Conservation (phyloP, 2,888 invertebrate species). For the Argyra leucocephala region DNA sequence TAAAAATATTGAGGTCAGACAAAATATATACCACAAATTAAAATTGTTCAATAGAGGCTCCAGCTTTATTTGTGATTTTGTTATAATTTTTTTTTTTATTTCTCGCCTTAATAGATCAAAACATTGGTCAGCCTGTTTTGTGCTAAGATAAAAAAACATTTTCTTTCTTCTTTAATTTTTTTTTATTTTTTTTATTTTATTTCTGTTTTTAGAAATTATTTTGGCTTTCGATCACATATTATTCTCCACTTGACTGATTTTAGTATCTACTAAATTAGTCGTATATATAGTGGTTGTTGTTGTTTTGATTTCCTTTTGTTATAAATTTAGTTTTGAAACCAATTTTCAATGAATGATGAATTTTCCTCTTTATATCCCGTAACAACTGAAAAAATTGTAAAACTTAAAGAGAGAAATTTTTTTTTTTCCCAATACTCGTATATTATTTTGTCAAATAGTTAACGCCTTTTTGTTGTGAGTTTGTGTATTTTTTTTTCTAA, state of each 20-base stretch:
- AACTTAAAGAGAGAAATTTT: neutral
- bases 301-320: neutral
- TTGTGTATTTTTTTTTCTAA: neutral
- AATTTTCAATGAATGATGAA: neutral
- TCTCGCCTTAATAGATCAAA: too few relatives aligned
- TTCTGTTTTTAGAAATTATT: neutral
- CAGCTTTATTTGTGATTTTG: too few relatives aligned
- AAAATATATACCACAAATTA: too few relatives aligned
- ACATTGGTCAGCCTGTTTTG: neutral
- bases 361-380: neutral
- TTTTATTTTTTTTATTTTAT: too few relatives aligned
- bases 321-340: neutral
- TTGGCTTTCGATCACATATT: neutral
- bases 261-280: too few relatives aligned
- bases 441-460: conserved; percentile 1
- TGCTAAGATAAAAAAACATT: neutral
- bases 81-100: too few relatives aligned
- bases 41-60: too few relatives aligned
- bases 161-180: too few relatives aligned
- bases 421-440: neutral
- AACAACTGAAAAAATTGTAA: too few relatives aligned
- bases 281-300: neutral
- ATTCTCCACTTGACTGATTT: neutral
- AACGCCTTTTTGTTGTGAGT: neutral
- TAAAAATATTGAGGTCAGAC: too few relatives aligned